phyloP scores from a whole-genome alignment of 2,113 vertebrate genomes.

The Pogona vitticeps region DNA sequence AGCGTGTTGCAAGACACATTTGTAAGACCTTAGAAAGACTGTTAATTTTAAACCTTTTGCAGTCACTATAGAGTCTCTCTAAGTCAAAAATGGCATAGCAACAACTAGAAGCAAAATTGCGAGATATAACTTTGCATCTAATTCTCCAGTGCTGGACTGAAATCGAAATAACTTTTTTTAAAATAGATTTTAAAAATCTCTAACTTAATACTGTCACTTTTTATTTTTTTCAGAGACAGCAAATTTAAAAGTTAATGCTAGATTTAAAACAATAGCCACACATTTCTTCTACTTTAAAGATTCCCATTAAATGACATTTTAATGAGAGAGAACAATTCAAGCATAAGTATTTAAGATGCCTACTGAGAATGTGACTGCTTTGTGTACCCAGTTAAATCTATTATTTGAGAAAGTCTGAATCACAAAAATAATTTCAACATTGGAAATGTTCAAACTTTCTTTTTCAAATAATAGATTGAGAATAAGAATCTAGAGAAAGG shows the following conservation, averaged over 20 bases:
- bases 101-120: not conserved
- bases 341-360: not conserved
- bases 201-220: not conserved
- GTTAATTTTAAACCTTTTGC: no score
- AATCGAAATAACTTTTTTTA: not conserved
- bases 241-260: not conserved
- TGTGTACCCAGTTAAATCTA: not conserved
- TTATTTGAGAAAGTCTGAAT: not conserved
- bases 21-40: no score
- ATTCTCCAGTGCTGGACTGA: not conserved
- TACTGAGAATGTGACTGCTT: not conserved
- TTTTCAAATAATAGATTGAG: not conserved
- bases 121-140: constrained; percentile 32
- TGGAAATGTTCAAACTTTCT: not conserved
- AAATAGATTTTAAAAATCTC: not conserved
- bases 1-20: no score
- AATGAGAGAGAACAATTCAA: constrained; percentile 5
- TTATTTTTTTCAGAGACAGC: not conserved
- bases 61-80: no score
- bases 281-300: not conserved
- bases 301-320: constrained; percentile 31
- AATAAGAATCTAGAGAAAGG: not conserved
- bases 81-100: no score
- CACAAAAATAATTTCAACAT: not conserved
- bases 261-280: constrained; percentile 1